phyloP scores from a whole-genome alignment of 2,113 vertebrate species.

The Leucoraja erinaceus region DNA sequence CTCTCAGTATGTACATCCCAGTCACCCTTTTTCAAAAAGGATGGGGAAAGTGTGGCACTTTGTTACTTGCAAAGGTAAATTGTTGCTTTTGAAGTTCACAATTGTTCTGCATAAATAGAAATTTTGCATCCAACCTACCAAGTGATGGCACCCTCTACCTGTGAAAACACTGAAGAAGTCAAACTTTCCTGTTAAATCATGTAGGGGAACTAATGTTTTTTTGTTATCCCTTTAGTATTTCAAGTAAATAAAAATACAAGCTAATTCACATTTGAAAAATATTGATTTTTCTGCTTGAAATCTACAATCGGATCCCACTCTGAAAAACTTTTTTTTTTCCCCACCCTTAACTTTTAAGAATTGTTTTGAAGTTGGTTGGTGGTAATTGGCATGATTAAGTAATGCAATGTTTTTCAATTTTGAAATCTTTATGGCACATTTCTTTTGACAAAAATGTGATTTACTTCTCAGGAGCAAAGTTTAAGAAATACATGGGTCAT shows the following conservation, averaged over 20 bases:
- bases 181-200: background rate
- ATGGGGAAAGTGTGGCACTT: background rate
- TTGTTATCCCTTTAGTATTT: background rate
- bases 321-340: background rate
- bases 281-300: background rate
- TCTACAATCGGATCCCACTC: background rate
- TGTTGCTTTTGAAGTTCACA: background rate
- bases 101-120: background rate
- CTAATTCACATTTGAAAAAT: background rate
- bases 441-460: constrained; percentile 19
- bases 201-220: background rate
- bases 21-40: too few species aligned
- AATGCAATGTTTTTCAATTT: background rate
- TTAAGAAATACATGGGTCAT: constrained; percentile 94
- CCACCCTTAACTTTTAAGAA: background rate
- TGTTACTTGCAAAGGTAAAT: background rate
- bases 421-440: background rate
- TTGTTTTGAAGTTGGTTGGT: background rate
- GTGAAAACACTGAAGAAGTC: background rate
- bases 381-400: background rate
- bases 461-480: constrained; percentile 81
- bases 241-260: background rate
- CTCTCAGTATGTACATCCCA: too few species aligned
- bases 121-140: background rate
- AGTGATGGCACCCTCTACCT: background rate